Evolutionary conservation across 2,797 vertebrate genomes (phyloP).

Genomic region (Phoxinus dragarum): DNA sequence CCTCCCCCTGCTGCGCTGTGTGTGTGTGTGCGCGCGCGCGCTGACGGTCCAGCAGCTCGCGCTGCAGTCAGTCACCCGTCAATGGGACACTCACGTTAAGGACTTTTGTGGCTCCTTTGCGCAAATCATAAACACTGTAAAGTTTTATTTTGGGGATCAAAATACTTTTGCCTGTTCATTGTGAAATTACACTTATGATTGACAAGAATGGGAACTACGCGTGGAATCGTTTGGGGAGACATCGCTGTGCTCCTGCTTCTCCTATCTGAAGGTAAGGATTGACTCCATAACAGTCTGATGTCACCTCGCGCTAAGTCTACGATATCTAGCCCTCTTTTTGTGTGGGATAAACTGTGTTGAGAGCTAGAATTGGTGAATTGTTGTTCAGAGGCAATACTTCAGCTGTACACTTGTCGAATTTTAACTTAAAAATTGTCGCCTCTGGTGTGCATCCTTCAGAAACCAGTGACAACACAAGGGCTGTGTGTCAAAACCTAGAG

Average conservation of each 20-base stretch:
- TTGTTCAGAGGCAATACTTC: not conserved
- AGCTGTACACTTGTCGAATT: constrained; percentile 9
- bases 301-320: constrained; percentile 1
- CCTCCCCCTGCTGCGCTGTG: constrained; percentile 63
- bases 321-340: not conserved
- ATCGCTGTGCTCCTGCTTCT: constrained; percentile 70
- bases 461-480: constrained; percentile 8
- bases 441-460: constrained; percentile 20
- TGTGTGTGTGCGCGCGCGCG: not conserved
- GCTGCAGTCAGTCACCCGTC: constrained; percentile 66
- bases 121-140: constrained; percentile 16
- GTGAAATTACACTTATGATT: constrained; percentile 79
- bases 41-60: constrained; percentile 60
- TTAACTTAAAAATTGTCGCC: not conserved
- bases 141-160: constrained; percentile 4
- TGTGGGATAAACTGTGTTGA: not conserved
- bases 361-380: not conserved
- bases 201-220: constrained; percentile 78
- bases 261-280: constrained; percentile 76
- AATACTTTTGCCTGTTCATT: constrained; percentile 59
- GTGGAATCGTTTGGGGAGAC: constrained; percentile 76
- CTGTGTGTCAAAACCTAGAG: constrained; percentile 4
- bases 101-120: constrained; percentile 67
- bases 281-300: constrained; percentile 40
- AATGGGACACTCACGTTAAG: constrained; percentile 75